Evolutionary conservation across 2,888 invertebrate species (phyloP).

Genomic region (Meganola albula): DNA sequence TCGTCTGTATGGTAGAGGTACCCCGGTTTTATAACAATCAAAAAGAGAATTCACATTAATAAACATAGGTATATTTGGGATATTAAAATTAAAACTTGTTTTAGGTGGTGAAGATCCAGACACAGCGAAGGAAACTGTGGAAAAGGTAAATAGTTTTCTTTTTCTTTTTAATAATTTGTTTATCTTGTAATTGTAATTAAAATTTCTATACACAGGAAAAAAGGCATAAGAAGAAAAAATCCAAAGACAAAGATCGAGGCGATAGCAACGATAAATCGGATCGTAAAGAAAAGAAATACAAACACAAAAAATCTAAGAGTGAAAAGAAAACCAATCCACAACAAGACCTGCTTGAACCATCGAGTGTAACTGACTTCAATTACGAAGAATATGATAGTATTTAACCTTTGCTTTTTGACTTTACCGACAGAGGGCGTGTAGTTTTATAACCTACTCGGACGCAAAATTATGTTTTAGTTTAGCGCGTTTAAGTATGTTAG

Average conservation of each 20-base stretch:
- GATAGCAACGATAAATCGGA: slow-evolving; percentile 70
- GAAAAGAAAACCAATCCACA: slow-evolving; percentile 67
- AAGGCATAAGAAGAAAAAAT: slow-evolving; percentile 76
- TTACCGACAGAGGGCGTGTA: too few species aligned
- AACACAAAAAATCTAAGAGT: slow-evolving; percentile 70
- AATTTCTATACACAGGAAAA: slow-evolving; percentile 51
- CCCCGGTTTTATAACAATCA: too few species aligned
- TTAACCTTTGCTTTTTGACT: too few species aligned
- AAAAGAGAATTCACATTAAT: too few species aligned
- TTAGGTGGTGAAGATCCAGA: slow-evolving; percentile 69
- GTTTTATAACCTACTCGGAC: too few species aligned
- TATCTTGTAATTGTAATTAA: background rate
- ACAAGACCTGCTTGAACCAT: slow-evolving; percentile 62
- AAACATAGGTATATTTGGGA: too few species aligned
- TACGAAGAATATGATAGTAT: slow-evolving; percentile 67
- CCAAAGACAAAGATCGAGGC: slow-evolving; percentile 72
- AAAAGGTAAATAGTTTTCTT: slow-evolving; percentile 42
- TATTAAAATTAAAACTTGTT: too few species aligned
- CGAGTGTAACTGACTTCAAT: slow-evolving; percentile 36
- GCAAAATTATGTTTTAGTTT: too few species aligned
- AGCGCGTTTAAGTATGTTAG: too few species aligned
- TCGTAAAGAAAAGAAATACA: slow-evolving; percentile 76
- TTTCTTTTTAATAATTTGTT: background rate
- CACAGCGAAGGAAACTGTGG: slow-evolving; percentile 44
- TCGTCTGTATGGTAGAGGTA: too few species aligned